Conservation (phyloP, 2,113 vertebrate species). For the Willisornis vidua region DNA sequence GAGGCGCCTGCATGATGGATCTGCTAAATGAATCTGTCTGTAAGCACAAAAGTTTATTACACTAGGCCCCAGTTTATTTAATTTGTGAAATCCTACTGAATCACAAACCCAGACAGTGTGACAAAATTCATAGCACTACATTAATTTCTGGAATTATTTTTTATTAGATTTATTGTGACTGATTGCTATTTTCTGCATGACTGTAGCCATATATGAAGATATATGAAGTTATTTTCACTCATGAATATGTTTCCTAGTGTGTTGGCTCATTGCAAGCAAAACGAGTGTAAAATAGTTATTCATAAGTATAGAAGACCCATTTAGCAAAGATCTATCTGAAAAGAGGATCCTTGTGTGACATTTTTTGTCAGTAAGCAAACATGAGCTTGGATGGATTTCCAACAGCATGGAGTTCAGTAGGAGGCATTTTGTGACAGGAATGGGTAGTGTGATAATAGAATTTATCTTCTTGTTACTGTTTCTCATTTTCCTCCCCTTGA, state of each 20-base stretch:
- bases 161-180: conserved; percentile 1
- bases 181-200: background rate
- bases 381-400: background rate
- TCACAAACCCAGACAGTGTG: conserved; percentile 7
- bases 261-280: background rate
- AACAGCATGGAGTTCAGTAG: background rate
- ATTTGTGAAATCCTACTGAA: conserved; percentile 34
- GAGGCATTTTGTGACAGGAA: background rate
- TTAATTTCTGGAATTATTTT: background rate
- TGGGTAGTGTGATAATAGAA: background rate
- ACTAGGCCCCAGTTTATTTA: background rate
- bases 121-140: conserved; percentile 15
- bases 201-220: conserved; percentile 1
- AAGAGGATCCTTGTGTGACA: background rate
- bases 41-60: background rate
- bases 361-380: background rate
- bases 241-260: background rate
- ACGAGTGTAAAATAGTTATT: background rate
- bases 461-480: background rate
- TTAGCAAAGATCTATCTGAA: background rate
- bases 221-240: background rate
- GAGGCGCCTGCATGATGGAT: background rate
- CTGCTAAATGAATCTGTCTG: background rate
- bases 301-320: background rate
- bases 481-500: background rate